Percentiles rank a stretch among this genome's conserved stretches.
phyloP scores from a whole-genome alignment of 2,888 invertebrate genomes.

The Drosophila colorata region DNA sequence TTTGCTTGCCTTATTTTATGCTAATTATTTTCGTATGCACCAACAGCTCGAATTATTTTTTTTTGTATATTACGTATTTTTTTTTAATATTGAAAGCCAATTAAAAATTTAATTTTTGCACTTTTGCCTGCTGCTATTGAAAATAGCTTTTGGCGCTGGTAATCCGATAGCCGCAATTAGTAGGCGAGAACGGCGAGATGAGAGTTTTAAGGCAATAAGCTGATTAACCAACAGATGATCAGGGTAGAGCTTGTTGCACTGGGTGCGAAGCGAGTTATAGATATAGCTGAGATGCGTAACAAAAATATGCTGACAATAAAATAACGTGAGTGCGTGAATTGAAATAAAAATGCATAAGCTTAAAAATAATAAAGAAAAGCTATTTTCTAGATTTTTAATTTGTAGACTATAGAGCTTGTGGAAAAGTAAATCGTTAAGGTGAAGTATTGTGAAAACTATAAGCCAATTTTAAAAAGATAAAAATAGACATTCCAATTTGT shows the following conservation, averaged over 20 bases:
- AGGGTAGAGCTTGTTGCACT: conserved; percentile 7
- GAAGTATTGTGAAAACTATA: too few species aligned
- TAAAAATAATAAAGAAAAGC: too few species aligned
- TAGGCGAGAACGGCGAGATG: conserved; percentile 19
- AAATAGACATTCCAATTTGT: too few species aligned
- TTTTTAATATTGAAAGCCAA: conserved; percentile 65
- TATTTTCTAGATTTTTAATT: too few species aligned
- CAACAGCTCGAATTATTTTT: conserved; percentile 23
- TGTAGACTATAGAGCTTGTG: too few species aligned
- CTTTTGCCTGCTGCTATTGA: conserved; percentile 51
- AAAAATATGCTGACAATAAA: conserved; percentile 10
- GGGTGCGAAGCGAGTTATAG: conserved; percentile 5
- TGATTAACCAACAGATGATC: conserved; percentile 55
- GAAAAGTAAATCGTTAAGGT: too few species aligned
- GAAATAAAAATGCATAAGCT: neutral
- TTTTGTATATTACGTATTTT: conserved; percentile 26
- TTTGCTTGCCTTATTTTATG: conserved; percentile 62
- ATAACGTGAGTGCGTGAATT: neutral
- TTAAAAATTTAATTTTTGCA: conserved; percentile 75
- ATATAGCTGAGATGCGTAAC: conserved; percentile 3
- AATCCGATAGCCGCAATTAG: conserved; percentile 79
- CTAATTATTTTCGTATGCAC: conserved; percentile 72
- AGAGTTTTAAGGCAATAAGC: conserved; percentile 58
- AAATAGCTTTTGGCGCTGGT: conserved; percentile 67
- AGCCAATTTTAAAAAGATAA: too few species aligned